Percentiles rank a stretch among this genome's conserved stretches.
Conservation (phyloP, 2,888 invertebrate species). For the Caenorhabditis sulstoni region DNA sequence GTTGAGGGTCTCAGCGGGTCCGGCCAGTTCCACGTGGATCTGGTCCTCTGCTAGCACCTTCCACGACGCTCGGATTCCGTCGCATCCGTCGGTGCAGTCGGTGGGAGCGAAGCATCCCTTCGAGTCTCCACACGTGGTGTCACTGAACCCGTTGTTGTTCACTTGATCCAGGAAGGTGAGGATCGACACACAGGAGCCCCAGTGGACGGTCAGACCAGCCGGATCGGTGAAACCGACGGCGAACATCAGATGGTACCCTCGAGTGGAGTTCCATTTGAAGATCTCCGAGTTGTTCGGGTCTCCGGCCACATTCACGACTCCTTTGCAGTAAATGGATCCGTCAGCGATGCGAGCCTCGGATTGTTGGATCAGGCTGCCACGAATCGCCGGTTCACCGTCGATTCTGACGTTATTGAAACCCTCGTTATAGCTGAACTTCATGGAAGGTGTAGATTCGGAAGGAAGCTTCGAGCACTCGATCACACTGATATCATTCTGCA, state of each 20-base stretch:
- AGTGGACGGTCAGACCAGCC: slow-evolving; percentile 32
- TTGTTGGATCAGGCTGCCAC: slow-evolving; percentile 32
- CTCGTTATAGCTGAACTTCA: slow-evolving; percentile 64
- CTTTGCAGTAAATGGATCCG: slow-evolving; percentile 56
- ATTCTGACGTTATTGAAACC: slow-evolving; percentile 54
- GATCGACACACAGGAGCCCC: slow-evolving; percentile 33
- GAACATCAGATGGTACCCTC: slow-evolving; percentile 45
- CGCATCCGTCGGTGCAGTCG: slow-evolving; percentile 39
- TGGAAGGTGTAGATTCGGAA: slow-evolving; percentile 22
- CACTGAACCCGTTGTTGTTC: slow-evolving; percentile 27
- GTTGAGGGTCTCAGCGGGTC: slow-evolving; percentile 9
- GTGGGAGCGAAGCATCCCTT: slow-evolving; percentile 47
- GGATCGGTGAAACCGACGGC: slow-evolving; percentile 37
- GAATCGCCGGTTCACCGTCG: slow-evolving; percentile 38
- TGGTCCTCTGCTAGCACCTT: slow-evolving; percentile 3
- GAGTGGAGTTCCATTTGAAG: slow-evolving; percentile 39
- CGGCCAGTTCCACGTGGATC: slow-evolving; percentile 46
- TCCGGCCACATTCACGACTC: slow-evolving; percentile 50
- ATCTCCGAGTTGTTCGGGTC: slow-evolving; percentile 8
- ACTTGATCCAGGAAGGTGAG: slow-evolving; percentile 37
- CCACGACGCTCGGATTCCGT: slow-evolving; percentile 46
- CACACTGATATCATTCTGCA: slow-evolving; percentile 53
- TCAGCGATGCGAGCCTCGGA: slow-evolving; percentile 33
- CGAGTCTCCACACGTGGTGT: slow-evolving; percentile 30
- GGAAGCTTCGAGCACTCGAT: slow-evolving; percentile 62